Conservation (phyloP, 2,797 vertebrate species). For the Platyrinchus mystaceus region DNA sequence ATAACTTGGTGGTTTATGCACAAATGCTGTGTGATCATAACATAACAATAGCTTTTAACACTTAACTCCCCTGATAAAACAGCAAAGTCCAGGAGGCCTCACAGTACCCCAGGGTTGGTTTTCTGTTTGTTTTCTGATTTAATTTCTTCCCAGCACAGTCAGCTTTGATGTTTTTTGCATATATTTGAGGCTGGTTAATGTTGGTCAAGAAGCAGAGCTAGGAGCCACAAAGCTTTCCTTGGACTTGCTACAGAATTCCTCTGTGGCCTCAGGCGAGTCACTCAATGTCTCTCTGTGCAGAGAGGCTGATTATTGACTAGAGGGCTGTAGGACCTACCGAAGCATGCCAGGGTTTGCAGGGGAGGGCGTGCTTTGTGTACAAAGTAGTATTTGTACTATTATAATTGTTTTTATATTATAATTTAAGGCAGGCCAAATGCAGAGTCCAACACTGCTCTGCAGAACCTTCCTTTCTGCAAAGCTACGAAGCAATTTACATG, state of each 20-base stretch:
- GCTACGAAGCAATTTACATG: conserved; percentile 65
- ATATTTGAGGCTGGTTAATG: conserved; percentile 37
- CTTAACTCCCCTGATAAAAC: conserved; percentile 46
- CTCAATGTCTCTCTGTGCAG: conserved; percentile 50
- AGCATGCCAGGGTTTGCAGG: conserved; percentile 62
- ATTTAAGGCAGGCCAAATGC: conserved; percentile 64
- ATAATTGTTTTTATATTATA: conserved; percentile 67
- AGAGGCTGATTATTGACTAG: conserved; percentile 64
- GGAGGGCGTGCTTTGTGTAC: conserved; percentile 65
- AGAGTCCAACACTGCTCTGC: conserved; percentile 36
- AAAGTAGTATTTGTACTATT: conserved; percentile 61
- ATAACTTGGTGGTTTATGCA: background rate
- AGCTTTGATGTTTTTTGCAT: conserved; percentile 51
- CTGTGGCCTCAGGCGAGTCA: conserved; percentile 60
- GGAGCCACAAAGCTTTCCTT: conserved; percentile 54
- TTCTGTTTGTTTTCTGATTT: conserved; percentile 51
- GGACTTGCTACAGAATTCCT: conserved; percentile 57
- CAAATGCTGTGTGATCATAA: background rate
- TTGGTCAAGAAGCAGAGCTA: conserved; percentile 59
- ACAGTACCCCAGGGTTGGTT: background rate
- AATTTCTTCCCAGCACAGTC: conserved; percentile 36
- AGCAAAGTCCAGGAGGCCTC: conserved; percentile 25
- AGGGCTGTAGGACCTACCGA: conserved; percentile 57
- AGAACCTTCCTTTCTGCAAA: conserved; percentile 63
- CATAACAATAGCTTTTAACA: conserved; percentile 58